phyloP scores from a whole-genome alignment of 1,140 invertebrate genomes.

The Hypsibius dujardini region DNA sequence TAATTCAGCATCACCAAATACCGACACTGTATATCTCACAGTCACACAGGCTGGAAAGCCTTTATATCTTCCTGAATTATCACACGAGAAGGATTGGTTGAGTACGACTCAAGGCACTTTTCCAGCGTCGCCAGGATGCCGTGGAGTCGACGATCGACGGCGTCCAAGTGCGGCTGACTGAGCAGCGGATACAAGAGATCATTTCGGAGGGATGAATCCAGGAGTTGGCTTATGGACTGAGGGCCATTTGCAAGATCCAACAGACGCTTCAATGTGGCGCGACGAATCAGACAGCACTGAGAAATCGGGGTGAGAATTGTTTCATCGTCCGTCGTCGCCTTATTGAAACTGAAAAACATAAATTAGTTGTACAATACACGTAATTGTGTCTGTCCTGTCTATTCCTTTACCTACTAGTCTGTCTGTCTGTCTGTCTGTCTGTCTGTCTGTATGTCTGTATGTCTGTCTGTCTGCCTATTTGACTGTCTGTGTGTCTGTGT shows the following conservation, averaged over 20 bases:
- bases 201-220: neutral
- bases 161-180: neutral
- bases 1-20: no score
- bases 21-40: no score
- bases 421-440: no score
- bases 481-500: no score
- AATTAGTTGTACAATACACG: slow-evolving; percentile 4
- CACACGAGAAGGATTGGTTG: neutral
- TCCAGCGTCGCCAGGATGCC: neutral
- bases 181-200: slow-evolving; percentile 10
- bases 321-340: slow-evolving; percentile 71
- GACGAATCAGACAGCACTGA: slow-evolving; percentile 70
- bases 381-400: no score
- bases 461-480: no score
- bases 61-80: slow-evolving; percentile 10
- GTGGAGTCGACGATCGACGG: neutral
- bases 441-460: no score
- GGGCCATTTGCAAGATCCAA: slow-evolving; percentile 28
- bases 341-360: slow-evolving; percentile 49
- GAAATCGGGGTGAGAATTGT: slow-evolving; percentile 77
- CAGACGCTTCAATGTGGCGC: slow-evolving; percentile 52
- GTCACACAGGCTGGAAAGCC: no score
- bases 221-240: neutral
- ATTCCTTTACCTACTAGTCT: no score
- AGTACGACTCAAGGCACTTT: neutral